Base-by-base conservation (phyloP, 2,113 vertebrate species). In the Chaenocephalus aceratus region DNA sequence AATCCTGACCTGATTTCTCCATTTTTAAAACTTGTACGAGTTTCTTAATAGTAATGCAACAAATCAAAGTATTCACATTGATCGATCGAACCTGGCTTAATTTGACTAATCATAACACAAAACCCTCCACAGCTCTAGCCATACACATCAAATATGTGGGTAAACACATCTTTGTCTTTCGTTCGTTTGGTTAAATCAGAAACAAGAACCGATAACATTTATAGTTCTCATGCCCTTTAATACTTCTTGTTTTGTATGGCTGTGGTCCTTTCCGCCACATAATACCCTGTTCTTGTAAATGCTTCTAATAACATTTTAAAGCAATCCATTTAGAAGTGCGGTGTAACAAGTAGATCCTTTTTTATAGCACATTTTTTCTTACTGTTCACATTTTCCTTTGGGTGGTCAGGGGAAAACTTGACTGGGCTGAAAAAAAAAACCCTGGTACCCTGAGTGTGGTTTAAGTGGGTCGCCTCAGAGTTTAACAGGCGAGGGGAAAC, bases 381-480 rank as follows among this genome's bases (percentile, higher is more conserved):
- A 26, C 44, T 6, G 6, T 52, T 75, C 64, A 70, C 54, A 66
- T 82, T 82, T 82, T 82, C 67, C 71, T 84, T 72, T 79, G 75
- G 59, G 49, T 66, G 68, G 79, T 74, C 60, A 67, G 62, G 5
- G 3, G 10, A 21, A 15, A 23, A n/a, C 67, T 21, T n/a, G 18
- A 83, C 58, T 65, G 2, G 21, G 21, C 74, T 51, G 15, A 48
- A 16, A 63, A 30, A 57, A 59, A 79, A 36, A 58, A 34, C 6
- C 1, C 61, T 16, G 70, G 65, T 23, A 12, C 63, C 61, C 60
- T 13, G 65, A 83, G 59, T 56, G 66, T 51, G 84, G 79, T 79
- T 81, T 72, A 85, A 89, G 79, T 84, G 87, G 88, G 77, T 84
- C 74, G 69, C 58, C 64, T 69, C 72, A 74, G 78, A 87, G 82